Conservation (phyloP, 2,888 invertebrate species). For the Selenia dentaria region DNA sequence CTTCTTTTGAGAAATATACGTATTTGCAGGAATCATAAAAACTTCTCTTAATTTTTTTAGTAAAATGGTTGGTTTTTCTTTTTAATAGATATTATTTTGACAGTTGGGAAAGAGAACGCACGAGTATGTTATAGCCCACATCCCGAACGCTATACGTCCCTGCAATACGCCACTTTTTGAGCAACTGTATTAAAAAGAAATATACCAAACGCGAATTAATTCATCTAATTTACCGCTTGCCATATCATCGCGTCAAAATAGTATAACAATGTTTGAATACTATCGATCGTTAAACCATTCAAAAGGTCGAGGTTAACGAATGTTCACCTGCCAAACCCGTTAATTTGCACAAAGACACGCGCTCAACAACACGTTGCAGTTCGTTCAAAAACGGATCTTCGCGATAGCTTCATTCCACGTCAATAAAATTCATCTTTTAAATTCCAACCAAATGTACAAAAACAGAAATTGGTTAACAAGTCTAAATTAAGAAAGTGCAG, state of each 20-base stretch:
- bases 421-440: constrained; percentile 9
- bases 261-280: not conserved
- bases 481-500: constrained; percentile 49
- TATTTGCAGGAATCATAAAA: too few relatives aligned
- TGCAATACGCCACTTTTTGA: too few relatives aligned
- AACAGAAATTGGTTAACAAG: constrained; percentile 35
- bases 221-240: too few relatives aligned
- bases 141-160: too few relatives aligned
- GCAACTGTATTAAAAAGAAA: too few relatives aligned
- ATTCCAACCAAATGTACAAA: constrained; percentile 19
- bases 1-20: too few relatives aligned
- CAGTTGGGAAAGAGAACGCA: too few relatives aligned
- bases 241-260: not conserved
- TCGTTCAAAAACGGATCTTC: constrained; percentile 7
- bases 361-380: not conserved
- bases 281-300: not conserved
- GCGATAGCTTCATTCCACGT: constrained; percentile 1
- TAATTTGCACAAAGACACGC: constrained; percentile 8
- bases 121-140: too few relatives aligned
- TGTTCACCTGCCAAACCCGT: constrained; percentile 9
- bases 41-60: too few relatives aligned
- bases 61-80: too few relatives aligned
- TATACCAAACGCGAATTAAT: too few relatives aligned
- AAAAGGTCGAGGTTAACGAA: constrained; percentile 1
- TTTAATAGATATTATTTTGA: too few relatives aligned